Base-by-base conservation (phyloP, 2,113 vertebrate genomes). In the Stictonetta naevosa region DNA sequence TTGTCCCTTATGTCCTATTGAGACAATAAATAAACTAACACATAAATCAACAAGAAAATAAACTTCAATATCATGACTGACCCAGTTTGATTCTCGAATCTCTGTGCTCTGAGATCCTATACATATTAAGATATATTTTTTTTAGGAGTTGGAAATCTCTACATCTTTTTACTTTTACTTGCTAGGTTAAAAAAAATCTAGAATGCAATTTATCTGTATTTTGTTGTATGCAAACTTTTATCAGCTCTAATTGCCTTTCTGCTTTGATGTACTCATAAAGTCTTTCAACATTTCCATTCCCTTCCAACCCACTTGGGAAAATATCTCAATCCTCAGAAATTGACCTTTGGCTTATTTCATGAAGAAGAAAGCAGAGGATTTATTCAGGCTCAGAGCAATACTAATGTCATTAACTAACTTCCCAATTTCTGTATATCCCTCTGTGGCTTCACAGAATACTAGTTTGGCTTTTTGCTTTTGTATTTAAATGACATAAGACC, bases 331-430 rank as follows among this genome's bases (percentile, higher is more conserved):
- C 84, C 90, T 95, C 84, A 86, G 86, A 96, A 95, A 89, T 20
- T 88, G 95, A 97, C 95, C 95, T 97, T 97, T 96, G 95, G 67
- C 93, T 95, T 97, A 74, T 96, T 96, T 95, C 82, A 83, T 85
- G 94, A 96, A 93, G 94, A 95, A 84, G 90, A 96, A 96, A 94
- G 95, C 73, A 96, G 95, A 93, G 88, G 96, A 97, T 97, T 96
- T 97, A 97, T 97, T 97, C 97, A 97, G 81, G 97, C 96, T 96
- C 88, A 95, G 86, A 93, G 97, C 97, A 90, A 97, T 96, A 86
- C 64, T 86, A 93, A 93, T 42, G 83, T 95, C 96, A 97, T 94
- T 96, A 97, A 94, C 92, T 88, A 93, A 83, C 88, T 97, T 96
- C 88, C 92, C 86, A 95, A 93, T 96, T 96, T 95, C 73, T 93